Base-by-base conservation (phyloP, 1,140 invertebrate genomes). In the Tenebrio molitor region DNA sequence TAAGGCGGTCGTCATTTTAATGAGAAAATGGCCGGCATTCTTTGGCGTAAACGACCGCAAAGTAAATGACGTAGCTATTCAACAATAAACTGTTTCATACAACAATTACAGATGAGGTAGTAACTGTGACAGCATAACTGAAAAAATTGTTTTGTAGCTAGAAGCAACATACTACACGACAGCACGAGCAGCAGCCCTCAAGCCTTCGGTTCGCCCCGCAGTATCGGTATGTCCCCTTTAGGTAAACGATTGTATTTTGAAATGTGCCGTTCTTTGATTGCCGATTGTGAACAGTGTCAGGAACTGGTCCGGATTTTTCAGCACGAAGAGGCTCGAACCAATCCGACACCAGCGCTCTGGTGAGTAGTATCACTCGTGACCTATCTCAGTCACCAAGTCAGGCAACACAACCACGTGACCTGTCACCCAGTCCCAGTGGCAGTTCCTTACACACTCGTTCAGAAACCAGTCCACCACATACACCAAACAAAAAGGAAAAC, bases 271-370 rank as follows among this genome's bases (percentile, higher is more conserved):
- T 21, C 36, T 10, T 29, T 21, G 1, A 10, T 25, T 64, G 12
- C 7, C 5, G 39, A 72, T 63, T 74, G 42, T 64, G 10, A 19
- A 23, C 44, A 78, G 78, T 85, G 3, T 86, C 85, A 16, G 85
- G 82, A 33, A 74, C 74, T 44, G 77, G 77, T 41, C 83, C 78
- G 15, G 84, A 85, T 81, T 66, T 58, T 46, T 86, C 84, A 10
- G 84, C 84, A 74, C 81, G 87, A 69, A 81, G 88, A 19, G 86
- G 87, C 58, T 89, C 88, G 6, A 88, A 88, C 10, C 88, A 89
- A 75, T 90, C 88, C 73, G 89, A 91, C 75, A 90, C 89, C 21
- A 89, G 88, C 82, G 89, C 88, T 66, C 82, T 90, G 74, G 87
- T 90, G 2, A 78, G 78, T 71, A 79, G 77, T 36, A 21, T 79